Evolutionary conservation across 2,113 vertebrate genomes (phyloP).

Genomic region (Arizona elegans): DNA sequence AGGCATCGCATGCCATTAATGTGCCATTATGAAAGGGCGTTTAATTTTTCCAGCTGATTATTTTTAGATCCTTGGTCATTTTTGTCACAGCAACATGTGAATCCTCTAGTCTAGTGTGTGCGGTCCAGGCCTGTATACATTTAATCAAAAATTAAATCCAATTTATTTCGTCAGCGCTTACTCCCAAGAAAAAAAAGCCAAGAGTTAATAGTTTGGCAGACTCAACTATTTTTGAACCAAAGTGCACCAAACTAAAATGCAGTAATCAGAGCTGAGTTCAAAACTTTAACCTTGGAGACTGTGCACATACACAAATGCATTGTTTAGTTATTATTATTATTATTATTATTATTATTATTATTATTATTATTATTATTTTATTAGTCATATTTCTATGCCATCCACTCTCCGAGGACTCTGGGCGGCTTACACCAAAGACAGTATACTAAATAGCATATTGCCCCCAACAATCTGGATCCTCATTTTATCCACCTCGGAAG

Average conservation of each 20-base stretch:
- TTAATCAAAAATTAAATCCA: neutral
- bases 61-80: conserved; percentile 8
- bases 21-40: neutral
- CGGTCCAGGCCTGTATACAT: neutral
- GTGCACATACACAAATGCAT: neutral
- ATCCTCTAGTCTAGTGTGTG: neutral
- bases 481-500: no score
- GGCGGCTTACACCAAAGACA: no score
- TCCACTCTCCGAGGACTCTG: no score
- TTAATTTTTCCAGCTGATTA: neutral
- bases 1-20: conserved; percentile 22
- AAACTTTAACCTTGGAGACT: neutral
- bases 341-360: no score
- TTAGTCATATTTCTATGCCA: no score
- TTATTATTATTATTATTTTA: no score
- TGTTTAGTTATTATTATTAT: neutral
- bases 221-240: neutral
- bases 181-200: neutral
- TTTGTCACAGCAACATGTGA: neutral
- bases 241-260: neutral
- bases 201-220: neutral
- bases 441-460: no score
- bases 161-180: neutral
- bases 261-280: conserved; percentile 2
- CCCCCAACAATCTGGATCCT: no score